Evolutionary conservation across 2,797 vertebrate genomes (phyloP).

Genomic region (Labroides dimidiatus): DNA sequence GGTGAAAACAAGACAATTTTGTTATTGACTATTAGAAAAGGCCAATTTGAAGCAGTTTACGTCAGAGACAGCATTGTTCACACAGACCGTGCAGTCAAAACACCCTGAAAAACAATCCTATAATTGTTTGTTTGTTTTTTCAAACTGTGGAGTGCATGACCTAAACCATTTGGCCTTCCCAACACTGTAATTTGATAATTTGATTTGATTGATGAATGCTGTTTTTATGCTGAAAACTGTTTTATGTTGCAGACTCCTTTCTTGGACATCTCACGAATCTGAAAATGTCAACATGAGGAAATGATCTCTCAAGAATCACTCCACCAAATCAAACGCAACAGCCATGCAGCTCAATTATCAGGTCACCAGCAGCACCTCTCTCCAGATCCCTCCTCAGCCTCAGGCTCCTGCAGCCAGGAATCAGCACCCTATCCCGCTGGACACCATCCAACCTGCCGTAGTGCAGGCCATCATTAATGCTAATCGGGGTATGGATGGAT

Average conservation of each 20-base stretch:
- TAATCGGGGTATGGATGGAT: slow-evolving; percentile 42
- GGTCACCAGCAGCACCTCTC: slow-evolving; percentile 46
- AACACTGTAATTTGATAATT: no score
- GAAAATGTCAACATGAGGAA: slow-evolving; percentile 17
- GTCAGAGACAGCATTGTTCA: no score
- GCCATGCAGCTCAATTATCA: slow-evolving; percentile 54
- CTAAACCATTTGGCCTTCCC: no score
- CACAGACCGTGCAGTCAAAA: no score
- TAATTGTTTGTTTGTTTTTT: no score
- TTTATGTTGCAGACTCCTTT: slow-evolving; percentile 23
- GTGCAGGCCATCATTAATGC: slow-evolving; percentile 41
- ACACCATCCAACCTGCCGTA: slow-evolving; percentile 10
- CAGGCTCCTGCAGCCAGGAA: not conserved
- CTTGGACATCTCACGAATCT: not conserved
- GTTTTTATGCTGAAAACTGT: not conserved
- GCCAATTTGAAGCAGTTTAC: no score
- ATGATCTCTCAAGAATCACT: not conserved
- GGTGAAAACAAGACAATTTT: no score
- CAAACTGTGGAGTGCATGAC: no score
- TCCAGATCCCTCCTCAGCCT: slow-evolving; percentile 57
- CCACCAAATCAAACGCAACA: slow-evolving; percentile 13
- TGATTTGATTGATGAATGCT: no score
- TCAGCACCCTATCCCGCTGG: slow-evolving; percentile 16
- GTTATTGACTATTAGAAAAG: no score
- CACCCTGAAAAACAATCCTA: no score